Conservation (phyloP, 1,140 invertebrate genomes). For the Cyphomyrmex costatus region DNA sequence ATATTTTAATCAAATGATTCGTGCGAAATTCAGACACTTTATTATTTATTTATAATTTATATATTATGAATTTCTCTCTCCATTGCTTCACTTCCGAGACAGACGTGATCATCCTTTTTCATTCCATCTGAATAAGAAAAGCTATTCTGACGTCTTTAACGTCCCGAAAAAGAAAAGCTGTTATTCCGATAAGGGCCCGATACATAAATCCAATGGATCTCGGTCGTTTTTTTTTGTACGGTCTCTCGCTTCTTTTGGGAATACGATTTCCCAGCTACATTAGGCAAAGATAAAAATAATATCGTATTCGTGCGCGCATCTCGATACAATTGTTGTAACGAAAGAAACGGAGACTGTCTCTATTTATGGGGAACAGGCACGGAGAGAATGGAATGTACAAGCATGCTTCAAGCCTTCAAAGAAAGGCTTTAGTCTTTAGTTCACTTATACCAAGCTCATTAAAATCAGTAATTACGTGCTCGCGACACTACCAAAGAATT, state of each 20-base stretch:
- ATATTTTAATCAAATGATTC: background rate
- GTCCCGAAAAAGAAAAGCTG: slow-evolving; percentile 7
- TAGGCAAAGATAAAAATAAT: slow-evolving; percentile 24
- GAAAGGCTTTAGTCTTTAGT: slow-evolving; percentile 31
- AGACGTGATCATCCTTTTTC: background rate
- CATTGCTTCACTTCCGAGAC: background rate
- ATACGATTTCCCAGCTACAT: slow-evolving; percentile 35
- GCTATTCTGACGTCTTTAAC: slow-evolving; percentile 21
- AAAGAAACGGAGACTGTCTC: background rate
- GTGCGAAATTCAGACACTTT: background rate
- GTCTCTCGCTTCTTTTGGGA: slow-evolving; percentile 30
- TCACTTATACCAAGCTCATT: slow-evolving; percentile 55
- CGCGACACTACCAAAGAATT: slow-evolving; percentile 51
- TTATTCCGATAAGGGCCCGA: background rate
- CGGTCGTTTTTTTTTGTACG: background rate
- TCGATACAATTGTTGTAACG: slow-evolving; percentile 27
- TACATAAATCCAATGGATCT: background rate
- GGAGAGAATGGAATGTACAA: background rate
- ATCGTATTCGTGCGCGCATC: slow-evolving; percentile 13
- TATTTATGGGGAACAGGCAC: background rate
- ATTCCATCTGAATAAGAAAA: slow-evolving; percentile 4
- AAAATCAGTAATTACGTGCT: slow-evolving; percentile 58
- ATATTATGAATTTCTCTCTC: background rate
- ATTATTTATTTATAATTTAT: too few species aligned
- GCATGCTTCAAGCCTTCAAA: slow-evolving; percentile 4